Percentiles rank a stretch among this genome's conserved stretches.
Conservation (phyloP, 2,113 vertebrate genomes). For the Mola mola region DNA sequence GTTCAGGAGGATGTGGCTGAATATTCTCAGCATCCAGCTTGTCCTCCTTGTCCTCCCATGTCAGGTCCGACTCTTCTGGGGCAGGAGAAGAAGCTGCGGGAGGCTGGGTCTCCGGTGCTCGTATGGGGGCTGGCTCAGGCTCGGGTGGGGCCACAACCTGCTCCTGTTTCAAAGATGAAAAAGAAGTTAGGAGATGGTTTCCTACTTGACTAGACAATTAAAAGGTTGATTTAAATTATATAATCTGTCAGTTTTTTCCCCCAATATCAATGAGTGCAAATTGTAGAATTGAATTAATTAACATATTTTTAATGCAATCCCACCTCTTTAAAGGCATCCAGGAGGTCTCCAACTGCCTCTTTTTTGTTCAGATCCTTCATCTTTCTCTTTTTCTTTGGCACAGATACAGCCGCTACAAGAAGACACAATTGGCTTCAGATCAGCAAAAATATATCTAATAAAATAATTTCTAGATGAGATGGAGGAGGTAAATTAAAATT, state of each 20-base stretch:
- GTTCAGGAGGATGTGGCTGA: slow-evolving; percentile 74
- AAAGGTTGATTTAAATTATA: too few species aligned
- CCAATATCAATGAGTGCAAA: too few species aligned
- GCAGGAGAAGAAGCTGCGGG: slow-evolving; percentile 62
- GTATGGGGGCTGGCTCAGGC: slow-evolving; percentile 44
- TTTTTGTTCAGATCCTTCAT: slow-evolving; percentile 97
- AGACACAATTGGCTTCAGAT: slow-evolving; percentile 1
- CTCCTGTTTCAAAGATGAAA: slow-evolving; percentile 58
- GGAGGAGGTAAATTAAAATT: neutral
- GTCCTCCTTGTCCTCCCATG: slow-evolving; percentile 97
- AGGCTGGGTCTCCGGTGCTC: slow-evolving; percentile 68
- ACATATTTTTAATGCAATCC: neutral
- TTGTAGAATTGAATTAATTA: too few species aligned
- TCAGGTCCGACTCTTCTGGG: slow-evolving; percentile 88
- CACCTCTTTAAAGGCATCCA: slow-evolving; percentile 99
- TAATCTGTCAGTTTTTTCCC: too few species aligned
- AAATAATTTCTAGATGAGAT: neutral
- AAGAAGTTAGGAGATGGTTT: neutral
- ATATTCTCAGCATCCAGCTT: slow-evolving; percentile 92
- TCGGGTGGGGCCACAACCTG: slow-evolving; percentile 65
- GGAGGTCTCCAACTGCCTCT: slow-evolving; percentile 91
- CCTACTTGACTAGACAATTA: too few species aligned
- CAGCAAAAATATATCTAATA: neutral
- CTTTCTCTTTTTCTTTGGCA: slow-evolving; percentile 97
- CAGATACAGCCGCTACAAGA: slow-evolving; percentile 86